These are phyloP conservation scores for Lemur catta DNA, from an alignment of 2,797 vertebrate species.

Conservation along the genomic window DNA sequence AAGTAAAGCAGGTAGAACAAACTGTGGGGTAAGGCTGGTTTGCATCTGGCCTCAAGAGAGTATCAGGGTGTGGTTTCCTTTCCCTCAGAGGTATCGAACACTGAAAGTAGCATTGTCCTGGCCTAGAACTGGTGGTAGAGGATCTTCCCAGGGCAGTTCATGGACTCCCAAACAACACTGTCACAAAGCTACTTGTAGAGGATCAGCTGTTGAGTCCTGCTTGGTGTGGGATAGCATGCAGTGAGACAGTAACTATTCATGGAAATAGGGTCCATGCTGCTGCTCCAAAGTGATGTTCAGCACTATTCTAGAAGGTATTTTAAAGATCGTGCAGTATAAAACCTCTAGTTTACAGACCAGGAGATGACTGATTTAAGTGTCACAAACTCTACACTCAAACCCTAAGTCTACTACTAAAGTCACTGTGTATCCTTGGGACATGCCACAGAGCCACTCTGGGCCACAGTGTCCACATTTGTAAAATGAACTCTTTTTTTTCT, in stretches of 20 bases:
- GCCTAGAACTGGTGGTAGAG: neutral
- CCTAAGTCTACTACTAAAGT: conserved; percentile 10
- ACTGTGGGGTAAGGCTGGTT: neutral
- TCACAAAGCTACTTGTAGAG: neutral
- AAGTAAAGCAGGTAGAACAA: neutral
- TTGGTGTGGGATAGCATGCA: neutral
- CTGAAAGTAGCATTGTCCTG: neutral
- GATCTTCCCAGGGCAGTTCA: neutral
- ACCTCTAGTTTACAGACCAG: neutral
- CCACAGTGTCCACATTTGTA: neutral
- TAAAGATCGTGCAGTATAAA: neutral
- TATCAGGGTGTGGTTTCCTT: conserved; percentile 6
- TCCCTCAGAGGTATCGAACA: neutral
- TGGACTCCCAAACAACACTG: neutral
- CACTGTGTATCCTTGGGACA: neutral
- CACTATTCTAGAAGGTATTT: neutral
- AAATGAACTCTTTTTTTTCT: neutral
- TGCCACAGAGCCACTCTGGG: neutral
- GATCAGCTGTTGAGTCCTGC: neutral
- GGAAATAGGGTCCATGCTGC: neutral
- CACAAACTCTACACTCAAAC: neutral
- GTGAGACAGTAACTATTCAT: neutral
- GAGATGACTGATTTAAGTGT: neutral
- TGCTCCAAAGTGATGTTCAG: neutral
- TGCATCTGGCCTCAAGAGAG: neutral